phyloP scores from a whole-genome alignment of 2,113 vertebrate genomes.

The Channa argus region DNA sequence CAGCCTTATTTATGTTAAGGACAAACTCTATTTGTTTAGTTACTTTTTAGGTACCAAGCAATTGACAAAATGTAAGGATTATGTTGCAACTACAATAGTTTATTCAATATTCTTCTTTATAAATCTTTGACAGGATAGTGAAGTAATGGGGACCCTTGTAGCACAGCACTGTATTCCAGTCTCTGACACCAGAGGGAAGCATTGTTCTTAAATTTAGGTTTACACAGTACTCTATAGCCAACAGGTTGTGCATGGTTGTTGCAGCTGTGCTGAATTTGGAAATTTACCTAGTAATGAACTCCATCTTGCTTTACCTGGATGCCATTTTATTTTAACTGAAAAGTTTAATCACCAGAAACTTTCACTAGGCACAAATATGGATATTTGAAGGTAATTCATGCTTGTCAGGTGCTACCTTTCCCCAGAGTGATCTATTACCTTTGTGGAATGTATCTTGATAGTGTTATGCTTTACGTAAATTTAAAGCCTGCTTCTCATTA shows the following conservation, averaged over 20 bases:
- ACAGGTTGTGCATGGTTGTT: conserved; percentile 30
- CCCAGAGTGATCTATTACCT: not conserved
- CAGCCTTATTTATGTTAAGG: too few relatives aligned
- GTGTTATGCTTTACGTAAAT: not conserved
- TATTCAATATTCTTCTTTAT: not conserved
- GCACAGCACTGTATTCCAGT: conserved; percentile 33
- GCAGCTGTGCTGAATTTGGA: conserved; percentile 20
- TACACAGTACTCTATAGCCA: not conserved
- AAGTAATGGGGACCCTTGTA: not conserved
- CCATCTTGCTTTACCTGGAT: conserved; percentile 38
- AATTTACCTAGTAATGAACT: conserved; percentile 36
- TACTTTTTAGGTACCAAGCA: not conserved
- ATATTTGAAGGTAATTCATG: not conserved
- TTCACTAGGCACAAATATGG: too few relatives aligned
- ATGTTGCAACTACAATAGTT: not conserved
- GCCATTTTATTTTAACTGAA: not conserved
- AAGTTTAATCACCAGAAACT: too few relatives aligned
- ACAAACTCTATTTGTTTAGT: not conserved
- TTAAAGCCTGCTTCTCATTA: not conserved
- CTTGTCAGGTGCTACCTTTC: not conserved
- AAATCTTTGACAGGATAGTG: not conserved
- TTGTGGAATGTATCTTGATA: not conserved
- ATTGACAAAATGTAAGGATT: not conserved
- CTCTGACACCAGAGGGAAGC: conserved; percentile 70
- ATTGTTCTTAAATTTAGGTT: conserved; percentile 16